Evolutionary conservation across 37 sponge, comb jelly and placozoan species (phyloP).

Genomic region (Cladorhizidae sp.): DNA sequence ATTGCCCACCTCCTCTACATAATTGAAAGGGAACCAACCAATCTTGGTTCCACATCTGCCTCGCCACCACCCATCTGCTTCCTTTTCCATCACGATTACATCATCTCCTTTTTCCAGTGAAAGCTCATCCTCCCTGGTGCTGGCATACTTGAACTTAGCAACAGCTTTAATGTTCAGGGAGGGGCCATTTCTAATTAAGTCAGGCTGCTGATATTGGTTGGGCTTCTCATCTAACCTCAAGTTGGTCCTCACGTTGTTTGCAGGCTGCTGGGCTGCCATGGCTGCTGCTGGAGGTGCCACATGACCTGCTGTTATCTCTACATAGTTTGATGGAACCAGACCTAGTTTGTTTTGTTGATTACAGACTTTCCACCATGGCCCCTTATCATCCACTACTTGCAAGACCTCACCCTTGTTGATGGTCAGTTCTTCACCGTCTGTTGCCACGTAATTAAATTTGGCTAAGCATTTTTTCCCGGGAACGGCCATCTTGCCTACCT

Average conservation of each 20-base stretch:
- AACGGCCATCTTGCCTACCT: not conserved
- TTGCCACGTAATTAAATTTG: slow-evolving; percentile 73
- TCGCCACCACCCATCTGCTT: slow-evolving; percentile 97
- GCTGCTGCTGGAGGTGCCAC: not conserved
- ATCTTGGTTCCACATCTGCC: slow-evolving; percentile 65
- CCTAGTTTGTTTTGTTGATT: slow-evolving; percentile 66
- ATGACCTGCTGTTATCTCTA: slow-evolving; percentile 25
- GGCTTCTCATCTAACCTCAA: slow-evolving; percentile 32
- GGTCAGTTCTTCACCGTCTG: slow-evolving; percentile 80
- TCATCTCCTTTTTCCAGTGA: slow-evolving; percentile 83
- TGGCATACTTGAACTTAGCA: slow-evolving; percentile 77
- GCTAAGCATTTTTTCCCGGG: slow-evolving; percentile 40
- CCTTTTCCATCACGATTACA: slow-evolving; percentile 87
- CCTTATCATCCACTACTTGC: slow-evolving; percentile 57
- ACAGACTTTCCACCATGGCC: slow-evolving; percentile 85
- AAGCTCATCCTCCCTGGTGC: slow-evolving; percentile 83
- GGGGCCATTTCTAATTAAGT: slow-evolving; percentile 43
- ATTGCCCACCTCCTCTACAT: slow-evolving; percentile 72
- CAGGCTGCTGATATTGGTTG: slow-evolving; percentile 72
- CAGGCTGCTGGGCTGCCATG: not conserved
- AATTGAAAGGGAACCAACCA: slow-evolving; percentile 96
- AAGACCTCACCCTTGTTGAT: slow-evolving; percentile 78
- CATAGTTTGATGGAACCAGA: slow-evolving; percentile 84
- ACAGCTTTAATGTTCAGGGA: slow-evolving; percentile 67
- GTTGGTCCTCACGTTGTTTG: not conserved